Evolutionary conservation across 2,888 invertebrate species (phyloP).

Genomic region (Apotomis capreana): DNA sequence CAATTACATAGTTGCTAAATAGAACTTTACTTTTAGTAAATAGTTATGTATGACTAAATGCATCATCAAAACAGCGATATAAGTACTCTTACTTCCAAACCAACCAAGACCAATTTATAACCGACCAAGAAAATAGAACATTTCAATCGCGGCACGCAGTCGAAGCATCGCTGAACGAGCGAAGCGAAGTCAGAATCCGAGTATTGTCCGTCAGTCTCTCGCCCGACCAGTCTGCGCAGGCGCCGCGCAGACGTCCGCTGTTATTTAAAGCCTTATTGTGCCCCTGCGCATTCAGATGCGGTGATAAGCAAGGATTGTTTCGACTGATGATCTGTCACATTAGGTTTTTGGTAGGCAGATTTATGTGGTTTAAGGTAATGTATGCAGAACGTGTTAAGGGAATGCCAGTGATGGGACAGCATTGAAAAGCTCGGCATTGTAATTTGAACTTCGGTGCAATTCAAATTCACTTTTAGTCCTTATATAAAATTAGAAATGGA

Average conservation of each 20-base stretch:
- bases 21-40: no score
- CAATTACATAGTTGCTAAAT: no score
- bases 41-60: no score
- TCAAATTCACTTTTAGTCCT: no score
- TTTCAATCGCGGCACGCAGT: slow-evolving; percentile 44
- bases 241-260: slow-evolving; percentile 74
- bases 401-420: no score
- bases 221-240: slow-evolving; percentile 67
- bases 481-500: no score
- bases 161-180: slow-evolving; percentile 60
- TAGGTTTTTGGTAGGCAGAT: slow-evolving; percentile 46
- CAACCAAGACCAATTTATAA: slow-evolving; percentile 13
- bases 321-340: slow-evolving; percentile 77
- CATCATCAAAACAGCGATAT: no score
- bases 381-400: no score
- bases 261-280: slow-evolving; percentile 82
- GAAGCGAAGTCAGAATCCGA: slow-evolving; percentile 60
- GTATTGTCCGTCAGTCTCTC: slow-evolving; percentile 78
- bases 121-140: slow-evolving; percentile 28
- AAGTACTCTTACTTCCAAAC: no score
- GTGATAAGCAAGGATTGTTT: slow-evolving; percentile 71
- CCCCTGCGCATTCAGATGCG: slow-evolving; percentile 71
- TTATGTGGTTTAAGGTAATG: slow-evolving; percentile 15
- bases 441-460: no score
- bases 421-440: no score